Evolutionary conservation across 2,888 invertebrate genomes (phyloP).

Genomic region (Sinodicranocentrus sp.): DNA sequence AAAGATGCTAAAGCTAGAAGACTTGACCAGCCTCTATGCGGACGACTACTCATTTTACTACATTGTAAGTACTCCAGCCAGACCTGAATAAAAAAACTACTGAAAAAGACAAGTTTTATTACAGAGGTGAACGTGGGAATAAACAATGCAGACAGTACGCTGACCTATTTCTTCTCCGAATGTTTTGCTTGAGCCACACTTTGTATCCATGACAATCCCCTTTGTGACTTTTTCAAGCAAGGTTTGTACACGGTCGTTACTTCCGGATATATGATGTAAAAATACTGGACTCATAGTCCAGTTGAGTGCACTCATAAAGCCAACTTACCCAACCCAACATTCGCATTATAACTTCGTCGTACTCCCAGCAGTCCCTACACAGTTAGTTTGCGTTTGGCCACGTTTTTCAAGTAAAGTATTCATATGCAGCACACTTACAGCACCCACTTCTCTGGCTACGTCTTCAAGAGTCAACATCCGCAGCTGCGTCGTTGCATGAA

Average conservation of each 20-base stretch:
- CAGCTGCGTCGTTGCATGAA: no score
- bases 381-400: no score
- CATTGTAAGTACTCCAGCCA: not conserved
- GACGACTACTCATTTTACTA: no score
- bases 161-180: slow-evolving; percentile 55
- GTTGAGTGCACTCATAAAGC: slow-evolving; percentile 26
- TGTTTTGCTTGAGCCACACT: slow-evolving; percentile 55
- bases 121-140: not conserved
- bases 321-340: slow-evolving; percentile 4
- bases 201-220: slow-evolving; percentile 62
- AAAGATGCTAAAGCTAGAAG: no score
- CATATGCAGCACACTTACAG: no score
- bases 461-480: no score
- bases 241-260: no score
- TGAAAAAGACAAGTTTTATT: no score
- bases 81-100: not conserved
- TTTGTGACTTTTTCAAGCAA: slow-evolving; percentile 40
- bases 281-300: slow-evolving; percentile 1
- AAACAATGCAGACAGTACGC: not conserved
- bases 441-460: no score
- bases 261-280: no score
- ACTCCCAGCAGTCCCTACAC: not conserved
- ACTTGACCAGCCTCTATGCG: no score
- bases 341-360: not conserved
- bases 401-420: no score